These are phyloP conservation scores for Nothobranchius furzeri DNA, from an alignment of 2,113 vertebrate species.

Conservation along the genomic window DNA sequence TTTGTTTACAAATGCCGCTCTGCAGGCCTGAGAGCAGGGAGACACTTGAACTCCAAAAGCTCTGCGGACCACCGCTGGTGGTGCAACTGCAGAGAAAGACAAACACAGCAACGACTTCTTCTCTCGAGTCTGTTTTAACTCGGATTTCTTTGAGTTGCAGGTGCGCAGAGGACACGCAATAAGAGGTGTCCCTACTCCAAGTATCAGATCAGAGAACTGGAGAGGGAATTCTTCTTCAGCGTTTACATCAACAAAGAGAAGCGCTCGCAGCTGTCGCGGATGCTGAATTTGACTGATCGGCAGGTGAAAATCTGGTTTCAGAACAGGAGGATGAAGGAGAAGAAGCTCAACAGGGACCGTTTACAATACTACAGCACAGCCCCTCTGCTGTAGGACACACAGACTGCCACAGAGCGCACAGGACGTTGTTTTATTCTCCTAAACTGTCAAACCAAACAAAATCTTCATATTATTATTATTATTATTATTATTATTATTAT, in stretches of 20 bases:
- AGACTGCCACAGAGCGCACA: too few species aligned
- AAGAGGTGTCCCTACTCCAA: conserved; percentile 98
- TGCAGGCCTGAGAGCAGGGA: conserved; percentile 35
- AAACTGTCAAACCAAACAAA: background rate
- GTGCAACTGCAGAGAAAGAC: too few species aligned
- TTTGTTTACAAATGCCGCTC: conserved; percentile 51
- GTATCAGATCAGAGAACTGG: conserved; percentile 97
- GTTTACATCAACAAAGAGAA: conserved; percentile 99
- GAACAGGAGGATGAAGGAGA: conserved; percentile 99
- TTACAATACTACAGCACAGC: conserved; percentile 98
- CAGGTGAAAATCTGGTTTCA: conserved; percentile 99
- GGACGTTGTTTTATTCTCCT: too few species aligned
- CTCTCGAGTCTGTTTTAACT: too few species aligned
- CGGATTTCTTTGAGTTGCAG: conserved; percentile 76
- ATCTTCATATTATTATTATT: conserved; percentile 54
- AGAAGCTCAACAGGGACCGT: conserved; percentile 99
- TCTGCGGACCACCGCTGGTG: conserved; percentile 5
- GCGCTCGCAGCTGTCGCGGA: conserved; percentile 93
- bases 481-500: conserved; percentile 28
- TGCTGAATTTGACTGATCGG: conserved; percentile 97
- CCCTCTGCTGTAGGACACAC: conserved; percentile 86
- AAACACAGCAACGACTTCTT: too few species aligned
- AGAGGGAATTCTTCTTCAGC: conserved; percentile 98
- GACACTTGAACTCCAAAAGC: conserved; percentile 65
- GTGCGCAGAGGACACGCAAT: conserved; percentile 94